phyloP scores from a whole-genome alignment of 1,140 invertebrate species.

The Drosophila oshimai region DNA sequence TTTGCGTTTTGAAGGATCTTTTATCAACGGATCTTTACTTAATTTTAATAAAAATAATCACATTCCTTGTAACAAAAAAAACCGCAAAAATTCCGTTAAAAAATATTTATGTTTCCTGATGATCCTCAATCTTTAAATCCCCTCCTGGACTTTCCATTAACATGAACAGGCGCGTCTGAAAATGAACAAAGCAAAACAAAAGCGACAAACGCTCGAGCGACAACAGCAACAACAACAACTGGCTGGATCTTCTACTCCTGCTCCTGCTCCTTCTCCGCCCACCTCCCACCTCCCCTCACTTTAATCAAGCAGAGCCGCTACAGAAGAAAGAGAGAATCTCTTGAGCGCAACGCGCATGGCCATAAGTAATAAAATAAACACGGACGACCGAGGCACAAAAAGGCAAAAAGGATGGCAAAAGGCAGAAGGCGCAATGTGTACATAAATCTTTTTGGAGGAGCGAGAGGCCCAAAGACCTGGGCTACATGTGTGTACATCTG shows the following conservation, averaged over 20 bases:
- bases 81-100: too few relatives aligned
- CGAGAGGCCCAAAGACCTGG: constrained; percentile 6
- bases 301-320: constrained; percentile 46
- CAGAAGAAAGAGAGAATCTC: constrained; percentile 7
- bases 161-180: constrained; percentile 16
- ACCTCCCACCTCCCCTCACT: constrained; percentile 18
- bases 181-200: constrained; percentile 59
- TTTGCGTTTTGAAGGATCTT: too few relatives aligned
- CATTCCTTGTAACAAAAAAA: too few relatives aligned
- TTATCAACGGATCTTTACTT: too few relatives aligned
- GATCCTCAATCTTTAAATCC: not conserved
- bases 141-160: constrained; percentile 12
- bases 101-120: not conserved
- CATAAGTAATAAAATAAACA: constrained; percentile 72
- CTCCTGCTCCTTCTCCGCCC: not conserved
- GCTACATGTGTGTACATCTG: not conserved
- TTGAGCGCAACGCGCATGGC: constrained; percentile 38
- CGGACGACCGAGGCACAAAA: constrained; percentile 45
- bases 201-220: constrained; percentile 57
- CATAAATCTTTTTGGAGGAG: constrained; percentile 46
- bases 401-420: constrained; percentile 44
- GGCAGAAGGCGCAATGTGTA: constrained; percentile 48
- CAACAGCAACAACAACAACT: constrained; percentile 26
- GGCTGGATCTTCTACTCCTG: not conserved
- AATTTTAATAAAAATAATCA: too few relatives aligned